These are phyloP conservation scores for Phyllotreta striolata DNA, from an alignment of 2,888 invertebrate species.

Conservation along the genomic window DNA sequence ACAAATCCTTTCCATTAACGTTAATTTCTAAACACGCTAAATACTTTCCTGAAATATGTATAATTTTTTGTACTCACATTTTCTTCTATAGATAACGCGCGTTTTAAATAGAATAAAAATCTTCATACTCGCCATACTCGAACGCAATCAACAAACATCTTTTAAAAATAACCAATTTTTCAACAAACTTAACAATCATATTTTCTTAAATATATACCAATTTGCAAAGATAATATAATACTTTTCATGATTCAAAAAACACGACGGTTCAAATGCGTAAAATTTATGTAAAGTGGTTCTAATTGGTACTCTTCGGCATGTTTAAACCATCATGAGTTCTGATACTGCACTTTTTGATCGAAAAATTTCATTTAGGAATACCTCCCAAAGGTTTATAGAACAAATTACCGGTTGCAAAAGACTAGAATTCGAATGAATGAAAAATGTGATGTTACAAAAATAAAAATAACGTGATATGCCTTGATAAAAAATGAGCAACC, in stretches of 20 bases:
- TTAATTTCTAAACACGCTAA: constrained; percentile 18
- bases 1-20: no score
- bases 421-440: constrained; percentile 29
- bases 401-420: constrained; percentile 18
- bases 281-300: background rate
- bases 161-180: constrained; percentile 34
- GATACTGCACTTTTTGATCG: constrained; percentile 9
- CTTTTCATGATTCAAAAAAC: no score
- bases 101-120: constrained; percentile 35
- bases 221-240: no score
- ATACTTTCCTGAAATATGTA: constrained; percentile 37
- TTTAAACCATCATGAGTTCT: background rate
- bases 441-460: constrained; percentile 26
- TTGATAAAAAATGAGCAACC: constrained; percentile 41
- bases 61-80: constrained; percentile 38
- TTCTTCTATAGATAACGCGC: constrained; percentile 32
- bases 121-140: constrained; percentile 29
- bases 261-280: constrained; percentile 1
- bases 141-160: constrained; percentile 38
- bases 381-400: constrained; percentile 16
- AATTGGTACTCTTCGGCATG: no score
- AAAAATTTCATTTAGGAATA: constrained; percentile 19
- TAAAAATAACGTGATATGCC: constrained; percentile 39
- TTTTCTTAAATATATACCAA: constrained; percentile 18
- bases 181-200: constrained; percentile 41